These are phyloP conservation scores for Agrochola macilenta DNA, from an alignment of 2,888 invertebrate species.

Conservation along the genomic window DNA sequence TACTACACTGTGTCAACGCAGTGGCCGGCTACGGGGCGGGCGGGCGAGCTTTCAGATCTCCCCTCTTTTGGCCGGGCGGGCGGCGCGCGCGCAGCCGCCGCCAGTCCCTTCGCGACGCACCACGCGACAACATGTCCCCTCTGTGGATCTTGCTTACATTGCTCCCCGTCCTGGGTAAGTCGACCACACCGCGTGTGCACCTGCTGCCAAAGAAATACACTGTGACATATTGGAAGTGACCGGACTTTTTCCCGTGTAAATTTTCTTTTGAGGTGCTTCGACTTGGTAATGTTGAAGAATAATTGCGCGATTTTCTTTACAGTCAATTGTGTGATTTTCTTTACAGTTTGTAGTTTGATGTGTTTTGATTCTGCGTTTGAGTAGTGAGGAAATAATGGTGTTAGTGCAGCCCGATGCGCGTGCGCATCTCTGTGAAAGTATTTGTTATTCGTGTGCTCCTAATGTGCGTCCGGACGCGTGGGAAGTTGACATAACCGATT, in stretches of 20 bases:
- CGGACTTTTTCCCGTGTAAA: conserved; percentile 58
- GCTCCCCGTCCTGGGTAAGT: conserved; percentile 89
- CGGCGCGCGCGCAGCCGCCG: conserved; percentile 74
- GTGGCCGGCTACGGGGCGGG: conserved; percentile 76
- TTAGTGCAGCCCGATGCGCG: conserved; percentile 69
- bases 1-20: conserved; percentile 49
- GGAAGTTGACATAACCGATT: conserved; percentile 64
- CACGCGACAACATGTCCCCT: conserved; percentile 88
- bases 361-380: conserved; percentile 59
- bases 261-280: conserved; percentile 52
- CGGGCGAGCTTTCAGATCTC: conserved; percentile 84
- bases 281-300: conserved; percentile 44
- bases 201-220: conserved; percentile 59
- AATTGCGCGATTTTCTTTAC: conserved; percentile 52
- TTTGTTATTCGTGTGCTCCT: conserved; percentile 62
- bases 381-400: conserved; percentile 73
- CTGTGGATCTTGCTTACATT: conserved; percentile 87
- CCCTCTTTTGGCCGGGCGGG: conserved; percentile 76
- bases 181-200: conserved; percentile 62
- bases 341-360: conserved; percentile 36
- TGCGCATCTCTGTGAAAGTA: conserved; percentile 75
- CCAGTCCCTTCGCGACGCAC: conserved; percentile 86
- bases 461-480: conserved; percentile 77
- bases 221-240: conserved; percentile 75
- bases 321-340: conserved; percentile 50